Base-by-base conservation (phyloP, 2,888 invertebrate genomes). In the Argyresthia goedartella region DNA sequence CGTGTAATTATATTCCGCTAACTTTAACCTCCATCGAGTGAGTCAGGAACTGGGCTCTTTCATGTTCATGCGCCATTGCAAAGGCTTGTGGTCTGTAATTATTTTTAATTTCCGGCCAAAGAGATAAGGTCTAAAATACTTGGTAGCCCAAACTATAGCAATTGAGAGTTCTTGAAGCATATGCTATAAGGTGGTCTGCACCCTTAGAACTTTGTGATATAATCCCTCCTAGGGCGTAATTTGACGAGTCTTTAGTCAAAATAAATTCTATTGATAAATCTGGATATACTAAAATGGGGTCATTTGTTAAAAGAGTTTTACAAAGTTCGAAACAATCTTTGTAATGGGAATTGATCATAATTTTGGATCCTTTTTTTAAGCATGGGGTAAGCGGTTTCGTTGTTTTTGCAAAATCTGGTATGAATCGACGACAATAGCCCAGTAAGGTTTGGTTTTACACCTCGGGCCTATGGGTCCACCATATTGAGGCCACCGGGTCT, bases 21-120 rank as follows among this genome's bases (percentile, higher is more conserved):
- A n/a, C n/a, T n/a, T n/a, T n/a, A n/a, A n/a, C n/a, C n/a, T n/a
- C n/a, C n/a, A n/a, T n/a, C n/a, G n/a, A n/a, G n/a, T n/a, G n/a
- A n/a, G n/a, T n/a, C n/a, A n/a, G n/a, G n/a, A n/a, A n/a, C n/a
- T n/a, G n/a, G n/a, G n/a, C n/a, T n/a, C n/a, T n/a, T 69, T 67
- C 1, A 65, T 35, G 7, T 49, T 58, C 52, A 66, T 60, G 3
- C 73, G 44, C 65, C 66, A 73, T 14, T 55, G 52, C 6, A 75
- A 45, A 14, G 71, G 68, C 52, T 60, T 62, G 55, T 76, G 75
- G 53, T 76, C 76, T 0, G 69, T 73, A 8, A 66, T 46, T 4
- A 77, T 64, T 15, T 52, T 60, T 49, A 76, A 76, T 54, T 66
- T 61, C 13, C 59, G 55, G 6, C 69, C 69, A 45, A 63, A 69